Evolutionary conservation across 2,888 invertebrate genomes (phyloP), one percentile per base, ranked within the genome.

Genomic region (Amiota mariae): DNA sequence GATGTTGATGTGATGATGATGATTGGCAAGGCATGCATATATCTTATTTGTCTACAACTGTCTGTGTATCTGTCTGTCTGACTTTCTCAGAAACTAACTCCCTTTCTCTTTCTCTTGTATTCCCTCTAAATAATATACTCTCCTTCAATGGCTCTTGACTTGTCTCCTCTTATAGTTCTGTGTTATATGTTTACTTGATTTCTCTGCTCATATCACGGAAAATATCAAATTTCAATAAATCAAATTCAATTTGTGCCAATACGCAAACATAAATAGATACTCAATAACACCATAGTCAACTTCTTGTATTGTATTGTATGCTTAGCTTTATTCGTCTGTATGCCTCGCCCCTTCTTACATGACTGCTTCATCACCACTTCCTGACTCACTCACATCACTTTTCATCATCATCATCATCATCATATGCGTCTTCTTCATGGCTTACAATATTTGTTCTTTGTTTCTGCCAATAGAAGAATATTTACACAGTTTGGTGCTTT

Each of bases 171-270:
- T n/a, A 15, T 54, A 15, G 8, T 54, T 59, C 59, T 59, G 11
- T 59, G 18, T 59, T 70, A 76, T 76, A 75, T 80, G 83, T 85
- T 80, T 85, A 81, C 85, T 84, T 84, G 84, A 83, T 85, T 83
- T 80, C 85, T 79, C 77, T 78, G 78, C 83, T 82, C 80, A 80
- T 85, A 85, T 85, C 85, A 83, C 80, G 80, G 85, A 84, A 84
- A 81, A 85, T 85, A 87, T 87, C 86, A 87, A 86, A 87, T 87
- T 87, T 87, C 87, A 87, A 87, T 87, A 87, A 87, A 87, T 87
- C 87, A 87, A 87, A 87, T 87, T 87, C 82, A 87, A 87, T 87
- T 87, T 87, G 81, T 80, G 77, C 79, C 74, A 73, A 82, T 72
- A 79, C 72, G 78, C 75, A 78, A 72, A 77, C 61, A 70, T 73